phyloP scores from a whole-genome alignment of 2,113 vertebrate species.

The Sinocyclocheilus grahami region DNA sequence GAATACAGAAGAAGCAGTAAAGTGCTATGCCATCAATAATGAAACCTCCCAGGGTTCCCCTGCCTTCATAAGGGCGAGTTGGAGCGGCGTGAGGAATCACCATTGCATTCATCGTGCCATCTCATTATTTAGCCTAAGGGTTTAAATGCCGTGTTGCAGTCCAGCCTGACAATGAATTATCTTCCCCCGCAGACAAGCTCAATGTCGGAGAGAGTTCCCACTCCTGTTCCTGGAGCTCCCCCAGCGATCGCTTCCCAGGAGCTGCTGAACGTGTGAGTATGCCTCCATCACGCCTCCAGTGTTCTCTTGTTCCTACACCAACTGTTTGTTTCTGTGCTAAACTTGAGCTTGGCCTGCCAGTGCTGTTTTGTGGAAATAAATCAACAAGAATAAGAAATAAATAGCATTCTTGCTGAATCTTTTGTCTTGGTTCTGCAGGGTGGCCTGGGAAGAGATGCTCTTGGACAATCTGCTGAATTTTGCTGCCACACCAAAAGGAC shows the following conservation, averaged over 20 bases:
- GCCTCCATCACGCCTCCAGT: background rate
- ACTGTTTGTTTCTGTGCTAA: constrained; percentile 10
- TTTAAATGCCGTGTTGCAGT: constrained; percentile 13
- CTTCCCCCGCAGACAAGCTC: constrained; percentile 74
- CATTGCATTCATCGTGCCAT: constrained; percentile 11
- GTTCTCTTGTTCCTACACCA: background rate
- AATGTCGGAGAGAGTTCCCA: constrained; percentile 81
- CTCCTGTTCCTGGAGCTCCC: constrained; percentile 76
- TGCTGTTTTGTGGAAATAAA: background rate
- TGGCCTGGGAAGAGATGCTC: constrained; percentile 88
- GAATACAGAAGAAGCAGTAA: constrained; percentile 21
- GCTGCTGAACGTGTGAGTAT: constrained; percentile 78
- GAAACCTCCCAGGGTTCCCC: constrained; percentile 6
- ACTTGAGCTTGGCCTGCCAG: background rate
- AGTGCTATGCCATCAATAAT: constrained; percentile 6
- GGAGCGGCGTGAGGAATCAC: constrained; percentile 3
- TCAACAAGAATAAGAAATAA: background rate
- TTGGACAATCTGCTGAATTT: constrained; percentile 91
- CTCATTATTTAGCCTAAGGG: constrained; percentile 19
- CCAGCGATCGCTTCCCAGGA: constrained; percentile 69
- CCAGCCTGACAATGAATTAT: constrained; percentile 8
- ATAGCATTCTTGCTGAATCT: background rate
- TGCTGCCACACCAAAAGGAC: constrained; percentile 88
- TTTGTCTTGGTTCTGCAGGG: constrained; percentile 68
- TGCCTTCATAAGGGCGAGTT: background rate